A percentile compares a stretch with the other conserved stretches of the same genome.
These are phyloP conservation scores for Aricia agestis DNA, from an alignment of 1,140 invertebrate genomes.

Conservation along the genomic window DNA sequence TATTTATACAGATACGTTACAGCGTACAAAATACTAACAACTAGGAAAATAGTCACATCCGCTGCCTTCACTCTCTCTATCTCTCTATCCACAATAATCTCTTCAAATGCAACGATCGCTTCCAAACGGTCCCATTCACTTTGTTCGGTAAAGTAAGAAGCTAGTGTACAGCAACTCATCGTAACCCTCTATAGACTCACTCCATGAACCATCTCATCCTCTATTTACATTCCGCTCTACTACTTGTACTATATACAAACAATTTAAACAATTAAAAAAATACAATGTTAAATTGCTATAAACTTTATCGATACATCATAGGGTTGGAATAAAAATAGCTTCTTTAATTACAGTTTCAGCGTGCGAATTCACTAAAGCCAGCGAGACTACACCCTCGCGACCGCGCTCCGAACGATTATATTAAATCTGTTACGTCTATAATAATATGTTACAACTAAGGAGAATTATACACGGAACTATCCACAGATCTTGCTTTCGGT, in stretches of 20 bases:
- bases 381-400: slow-evolving; percentile 35
- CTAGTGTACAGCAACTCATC: slow-evolving; percentile 68
- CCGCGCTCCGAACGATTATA: background rate
- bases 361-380: slow-evolving; percentile 71
- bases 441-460: slow-evolving; percentile 38
- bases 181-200: slow-evolving; percentile 19
- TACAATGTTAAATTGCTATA: slow-evolving; percentile 69
- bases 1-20: slow-evolving; percentile 68
- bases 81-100: slow-evolving; percentile 22
- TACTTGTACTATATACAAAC: slow-evolving; percentile 76
- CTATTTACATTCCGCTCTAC: slow-evolving; percentile 64
- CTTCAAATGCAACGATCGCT: slow-evolving; percentile 30
- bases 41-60: slow-evolving; percentile 43
- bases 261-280: slow-evolving; percentile 72
- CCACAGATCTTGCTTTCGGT: slow-evolving; percentile 56
- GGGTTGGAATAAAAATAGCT: slow-evolving; percentile 72
- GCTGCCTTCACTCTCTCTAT: slow-evolving; percentile 11
- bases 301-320: slow-evolving; percentile 60
- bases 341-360: slow-evolving; percentile 54
- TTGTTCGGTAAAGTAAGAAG: slow-evolving; percentile 65
- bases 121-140: slow-evolving; percentile 44
- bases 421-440: background rate
- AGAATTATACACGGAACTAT: slow-evolving; percentile 46
- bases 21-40: slow-evolving; percentile 66
- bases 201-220: slow-evolving; percentile 35